phyloP scores from a whole-genome alignment of 2,888 invertebrate genomes.

The Athrips mouffetella region DNA sequence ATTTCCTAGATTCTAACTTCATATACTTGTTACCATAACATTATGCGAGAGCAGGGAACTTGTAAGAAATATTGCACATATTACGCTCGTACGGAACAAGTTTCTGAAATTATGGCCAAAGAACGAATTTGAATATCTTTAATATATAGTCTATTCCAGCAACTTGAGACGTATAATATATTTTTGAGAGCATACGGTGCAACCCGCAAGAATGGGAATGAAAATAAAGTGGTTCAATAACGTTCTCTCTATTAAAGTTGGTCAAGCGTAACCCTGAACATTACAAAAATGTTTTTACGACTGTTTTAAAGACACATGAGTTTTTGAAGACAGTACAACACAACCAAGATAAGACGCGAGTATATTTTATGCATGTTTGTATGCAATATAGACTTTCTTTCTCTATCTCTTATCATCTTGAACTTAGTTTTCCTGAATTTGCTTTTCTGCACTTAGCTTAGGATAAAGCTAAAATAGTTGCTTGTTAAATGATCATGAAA shows the following conservation, averaged over 20 bases:
- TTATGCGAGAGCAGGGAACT: slow-evolving; percentile 33
- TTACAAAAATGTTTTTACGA: neutral
- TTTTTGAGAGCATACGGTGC: slow-evolving; percentile 13
- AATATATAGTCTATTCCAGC: slow-evolving; percentile 29
- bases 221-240: neutral
- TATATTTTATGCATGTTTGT: no score
- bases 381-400: no score
- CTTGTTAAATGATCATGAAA: no score
- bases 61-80: slow-evolving; percentile 34
- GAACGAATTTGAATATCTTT: slow-evolving; percentile 47
- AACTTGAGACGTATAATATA: slow-evolving; percentile 2
- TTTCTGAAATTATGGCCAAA: slow-evolving; percentile 41
- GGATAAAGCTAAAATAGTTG: no score
- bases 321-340: no score
- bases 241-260: neutral
- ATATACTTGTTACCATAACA: slow-evolving; percentile 16
- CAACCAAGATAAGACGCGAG: no score
- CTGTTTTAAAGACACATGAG: no score
- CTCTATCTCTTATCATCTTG: no score
- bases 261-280: neutral
- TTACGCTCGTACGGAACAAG: slow-evolving; percentile 28
- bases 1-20: neutral
- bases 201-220: neutral
- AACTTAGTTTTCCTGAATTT: no score
- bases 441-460: no score